Evolutionary conservation across 2,113 vertebrate species (phyloP), one percentile per base, ranked within the genome.

Genomic region (Clarias gariepinus): DNA sequence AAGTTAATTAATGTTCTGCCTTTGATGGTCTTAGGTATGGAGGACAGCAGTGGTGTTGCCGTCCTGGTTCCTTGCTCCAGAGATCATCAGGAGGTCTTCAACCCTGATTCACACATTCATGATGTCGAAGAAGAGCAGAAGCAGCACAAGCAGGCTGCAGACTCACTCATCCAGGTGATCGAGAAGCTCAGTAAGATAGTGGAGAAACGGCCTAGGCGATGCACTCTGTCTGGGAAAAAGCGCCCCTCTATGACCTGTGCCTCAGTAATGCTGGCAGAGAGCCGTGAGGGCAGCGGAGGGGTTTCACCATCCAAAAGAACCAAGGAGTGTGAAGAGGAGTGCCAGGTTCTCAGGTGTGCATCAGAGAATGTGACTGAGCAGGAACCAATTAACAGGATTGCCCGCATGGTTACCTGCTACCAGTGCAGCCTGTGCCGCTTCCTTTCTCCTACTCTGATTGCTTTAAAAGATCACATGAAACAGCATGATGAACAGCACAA

Each of bases 151-250:
- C 96, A 96, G 74, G 91, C 93, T 0, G 93, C 96, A 0, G 96
- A 98, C 85, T 98, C 97, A 0, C 94, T 99, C 66, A 97, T 98
- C 89, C 96, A 97, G 15, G 98, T 99, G 85, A 99, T 99, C 47
- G 96, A 99, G 91, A 99, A 99, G 87, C 95, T 99, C 89, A 98
- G 96, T 92, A 98, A 96, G 92, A 99, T 99, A 55, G 98, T 99
- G 76, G 97, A 98, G 90, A 96, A 98, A 90, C 96, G 95, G 63
- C 96, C 97, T 1, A 95, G 96, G 52, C 96, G 94, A 91, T 97
- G 95, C 90, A 89, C 95, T 69, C 66, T 96, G n/a, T 94, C 95
- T 60, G 96, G 95, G 83, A 96, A 95, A 86, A 99, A 98, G 88
- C 95, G 97, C 69, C 90, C 93, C 4, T 92, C 94, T 58, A 86